phyloP scores from a whole-genome alignment of 2,113 vertebrate species.

The Coptodon bakossiorum region DNA sequence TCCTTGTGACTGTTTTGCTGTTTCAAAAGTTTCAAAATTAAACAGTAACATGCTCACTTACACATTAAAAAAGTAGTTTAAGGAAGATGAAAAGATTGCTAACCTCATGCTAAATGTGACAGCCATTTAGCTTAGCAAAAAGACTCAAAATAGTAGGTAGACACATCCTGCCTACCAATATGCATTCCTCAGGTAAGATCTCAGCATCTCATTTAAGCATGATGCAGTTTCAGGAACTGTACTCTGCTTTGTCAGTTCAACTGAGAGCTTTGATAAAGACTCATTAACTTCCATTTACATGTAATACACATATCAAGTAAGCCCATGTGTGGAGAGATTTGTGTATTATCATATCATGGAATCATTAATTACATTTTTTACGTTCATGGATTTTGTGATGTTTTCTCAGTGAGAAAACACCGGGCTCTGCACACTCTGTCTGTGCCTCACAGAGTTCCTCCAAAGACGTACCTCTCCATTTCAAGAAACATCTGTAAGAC shows the following conservation, averaged over 20 bases:
- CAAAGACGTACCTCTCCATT: no score
- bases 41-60: not conserved
- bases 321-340: not conserved
- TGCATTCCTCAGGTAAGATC: not conserved
- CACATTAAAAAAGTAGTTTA: not conserved
- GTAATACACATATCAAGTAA: not conserved
- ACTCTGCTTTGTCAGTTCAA: not conserved
- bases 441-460: no score
- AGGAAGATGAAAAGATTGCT: not conserved
- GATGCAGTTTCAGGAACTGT: not conserved
- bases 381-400: not conserved
- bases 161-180: not conserved
- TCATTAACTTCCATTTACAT: not conserved
- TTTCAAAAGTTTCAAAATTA: accelerated
- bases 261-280: not conserved
- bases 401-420: no score
- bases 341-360: not conserved
- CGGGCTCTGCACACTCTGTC: no score
- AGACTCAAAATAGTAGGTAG: not conserved
- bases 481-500: not conserved
- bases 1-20: not conserved
- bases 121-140: not conserved
- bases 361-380: not conserved
- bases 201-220: not conserved
- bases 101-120: accelerated